Evolutionary conservation across 1,140 invertebrate species (phyloP).

Genomic region (Zaprionus capensis): DNA sequence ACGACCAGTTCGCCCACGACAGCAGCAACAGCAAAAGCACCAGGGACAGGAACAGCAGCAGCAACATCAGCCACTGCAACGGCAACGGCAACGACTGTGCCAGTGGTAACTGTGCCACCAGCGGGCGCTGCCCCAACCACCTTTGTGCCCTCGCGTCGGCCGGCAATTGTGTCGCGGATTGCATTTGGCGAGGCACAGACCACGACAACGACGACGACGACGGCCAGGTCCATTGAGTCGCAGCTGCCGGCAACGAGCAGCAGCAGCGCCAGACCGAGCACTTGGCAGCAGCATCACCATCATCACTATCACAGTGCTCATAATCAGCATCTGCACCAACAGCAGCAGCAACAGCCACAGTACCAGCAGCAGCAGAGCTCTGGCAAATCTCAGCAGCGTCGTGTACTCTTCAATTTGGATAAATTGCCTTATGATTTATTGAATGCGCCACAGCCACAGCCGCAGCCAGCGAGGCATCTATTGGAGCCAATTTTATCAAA

Average conservation of each 20-base stretch:
- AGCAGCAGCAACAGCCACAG: constrained; percentile 13
- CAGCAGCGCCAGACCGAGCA: constrained; percentile 56
- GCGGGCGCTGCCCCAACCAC: constrained; percentile 57
- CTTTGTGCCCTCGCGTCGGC: constrained; percentile 74
- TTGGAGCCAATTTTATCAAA: constrained; percentile 76
- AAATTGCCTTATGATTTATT: constrained; percentile 84
- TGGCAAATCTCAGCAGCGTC: constrained; percentile 63
- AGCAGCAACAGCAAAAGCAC: constrained; percentile 4
- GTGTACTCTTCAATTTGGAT: constrained; percentile 84
- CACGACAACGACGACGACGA: constrained; percentile 65
- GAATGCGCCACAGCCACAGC: constrained; percentile 80
- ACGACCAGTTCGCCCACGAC: constrained; percentile 21
- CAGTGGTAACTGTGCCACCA: constrained; percentile 56
- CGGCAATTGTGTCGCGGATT: constrained; percentile 84
- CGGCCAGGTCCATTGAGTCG: constrained; percentile 38
- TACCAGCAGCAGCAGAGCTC: constrained; percentile 35
- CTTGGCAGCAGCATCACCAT: constrained; percentile 75
- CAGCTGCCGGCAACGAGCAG: constrained; percentile 36
- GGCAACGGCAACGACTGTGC: constrained; percentile 17
- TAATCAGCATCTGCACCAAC: constrained; percentile 60
- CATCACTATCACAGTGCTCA: constrained; percentile 72
- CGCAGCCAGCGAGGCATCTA: constrained; percentile 57
- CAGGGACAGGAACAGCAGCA: constrained; percentile 7
- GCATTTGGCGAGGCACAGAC: constrained; percentile 75
- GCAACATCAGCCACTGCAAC: constrained; percentile 16